phyloP scores from a whole-genome alignment of 2,797 vertebrate genomes.

The Acanthiza pusilla region DNA sequence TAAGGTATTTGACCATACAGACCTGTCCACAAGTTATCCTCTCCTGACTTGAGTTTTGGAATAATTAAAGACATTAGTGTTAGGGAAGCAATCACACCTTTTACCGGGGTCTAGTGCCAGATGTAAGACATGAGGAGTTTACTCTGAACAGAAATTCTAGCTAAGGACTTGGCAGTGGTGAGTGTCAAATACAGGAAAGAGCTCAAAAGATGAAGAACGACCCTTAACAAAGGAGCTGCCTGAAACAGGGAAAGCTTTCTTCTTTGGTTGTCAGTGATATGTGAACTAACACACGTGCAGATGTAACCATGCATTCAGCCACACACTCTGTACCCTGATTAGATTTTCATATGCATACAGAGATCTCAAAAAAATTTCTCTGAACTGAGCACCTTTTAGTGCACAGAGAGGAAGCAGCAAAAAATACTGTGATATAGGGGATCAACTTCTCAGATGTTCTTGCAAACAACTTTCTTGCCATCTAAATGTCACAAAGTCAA shows the following conservation, averaged over 20 bases:
- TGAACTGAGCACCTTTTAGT: not conserved
- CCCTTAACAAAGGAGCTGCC: not conserved
- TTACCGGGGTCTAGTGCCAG: not conserved
- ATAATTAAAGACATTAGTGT: not conserved
- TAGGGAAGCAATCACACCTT: not conserved
- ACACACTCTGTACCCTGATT: not conserved
- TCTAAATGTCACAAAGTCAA: not conserved
- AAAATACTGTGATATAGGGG: not conserved
- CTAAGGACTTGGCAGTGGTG: not conserved
- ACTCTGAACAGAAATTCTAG: not conserved
- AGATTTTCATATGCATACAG: not conserved
- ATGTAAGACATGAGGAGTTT: not conserved
- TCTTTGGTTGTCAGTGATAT: not conserved
- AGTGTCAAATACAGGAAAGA: not conserved
- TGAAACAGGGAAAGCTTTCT: not conserved
- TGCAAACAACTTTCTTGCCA: not conserved
- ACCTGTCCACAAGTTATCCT: not conserved
- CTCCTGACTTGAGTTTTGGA: not conserved
- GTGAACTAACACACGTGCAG: not conserved
- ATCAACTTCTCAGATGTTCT: not conserved
- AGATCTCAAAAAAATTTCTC: not conserved
- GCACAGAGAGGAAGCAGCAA: not conserved
- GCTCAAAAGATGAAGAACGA: not conserved
- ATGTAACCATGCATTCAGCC: not conserved
- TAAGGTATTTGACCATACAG: not conserved